Percentiles rank a stretch among this genome's conserved stretches.
These are phyloP conservation scores for Ascaphus truei DNA, from an alignment of 2,113 vertebrate genomes.

Conservation along the genomic window DNA sequence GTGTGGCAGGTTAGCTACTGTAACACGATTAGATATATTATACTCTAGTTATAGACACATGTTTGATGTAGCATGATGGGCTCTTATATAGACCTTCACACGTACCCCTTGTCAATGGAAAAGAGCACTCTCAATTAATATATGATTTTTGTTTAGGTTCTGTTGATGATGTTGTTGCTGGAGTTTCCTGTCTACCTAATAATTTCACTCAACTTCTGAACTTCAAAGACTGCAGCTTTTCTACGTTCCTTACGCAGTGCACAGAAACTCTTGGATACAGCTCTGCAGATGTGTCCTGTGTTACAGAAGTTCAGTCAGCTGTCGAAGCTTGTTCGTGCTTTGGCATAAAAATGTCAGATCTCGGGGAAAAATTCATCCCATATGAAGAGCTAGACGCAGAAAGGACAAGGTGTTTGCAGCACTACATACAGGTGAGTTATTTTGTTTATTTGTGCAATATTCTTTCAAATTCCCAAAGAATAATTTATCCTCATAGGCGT, in stretches of 20 bases:
- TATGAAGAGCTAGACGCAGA: slow-evolving; percentile 50
- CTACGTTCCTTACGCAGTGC: slow-evolving; percentile 46
- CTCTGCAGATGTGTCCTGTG: slow-evolving; percentile 52
- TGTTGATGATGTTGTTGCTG: slow-evolving; percentile 53
- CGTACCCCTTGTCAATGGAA: no score
- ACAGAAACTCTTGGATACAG: slow-evolving; percentile 54
- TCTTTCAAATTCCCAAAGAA: no score
- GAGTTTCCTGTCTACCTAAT: slow-evolving; percentile 63
- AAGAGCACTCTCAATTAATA: no score
- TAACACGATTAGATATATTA: no score
- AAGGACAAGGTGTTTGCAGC: slow-evolving; percentile 56
- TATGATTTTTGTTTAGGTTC: slow-evolving; percentile 49
- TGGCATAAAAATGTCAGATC: slow-evolving; percentile 61
- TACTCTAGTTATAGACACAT: no score
- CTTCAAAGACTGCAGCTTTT: slow-evolving; percentile 33
- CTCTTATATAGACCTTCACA: no score
- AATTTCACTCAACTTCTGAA: slow-evolving; percentile 62
- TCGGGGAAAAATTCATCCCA: slow-evolving; percentile 51
- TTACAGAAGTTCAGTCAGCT: slow-evolving; percentile 56
- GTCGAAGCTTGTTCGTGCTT: slow-evolving; percentile 63
- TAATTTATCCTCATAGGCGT: no score
- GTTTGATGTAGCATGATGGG: no score
- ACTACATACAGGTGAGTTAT: slow-evolving; percentile 69
- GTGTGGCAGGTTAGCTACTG: no score
- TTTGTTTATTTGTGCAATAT: no score